phyloP scores from a whole-genome alignment of 2,888 invertebrate species.

The Sclerodermus sp. region DNA sequence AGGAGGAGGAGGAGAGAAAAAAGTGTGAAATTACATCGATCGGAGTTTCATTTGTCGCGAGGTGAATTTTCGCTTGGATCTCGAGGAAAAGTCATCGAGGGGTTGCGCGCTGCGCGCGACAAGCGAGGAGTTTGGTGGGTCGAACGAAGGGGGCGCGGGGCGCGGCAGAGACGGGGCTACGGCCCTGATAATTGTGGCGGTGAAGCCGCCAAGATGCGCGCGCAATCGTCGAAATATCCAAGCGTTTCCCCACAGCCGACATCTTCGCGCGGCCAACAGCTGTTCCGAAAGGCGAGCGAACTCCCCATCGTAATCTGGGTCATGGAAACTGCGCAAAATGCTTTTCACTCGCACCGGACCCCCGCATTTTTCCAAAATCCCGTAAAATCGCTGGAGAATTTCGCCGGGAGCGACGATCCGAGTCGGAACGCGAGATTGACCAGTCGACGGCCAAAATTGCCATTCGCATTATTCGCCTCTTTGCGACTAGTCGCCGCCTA shows the following conservation, averaged over 20 bases:
- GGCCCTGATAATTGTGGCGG: constrained; percentile 49
- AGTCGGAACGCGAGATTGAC: constrained; percentile 9
- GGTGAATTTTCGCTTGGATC: too few relatives aligned
- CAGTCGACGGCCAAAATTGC: constrained; percentile 20
- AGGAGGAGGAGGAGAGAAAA: too few relatives aligned
- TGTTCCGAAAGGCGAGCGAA: constrained; percentile 56
- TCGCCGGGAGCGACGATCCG: constrained; percentile 12
- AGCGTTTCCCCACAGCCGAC: constrained; percentile 50
- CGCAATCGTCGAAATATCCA: constrained; percentile 49
- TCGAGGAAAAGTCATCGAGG: too few relatives aligned
- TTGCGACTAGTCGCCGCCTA: constrained; percentile 34
- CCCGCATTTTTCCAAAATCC: constrained; percentile 18
- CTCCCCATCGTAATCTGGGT: constrained; percentile 56
- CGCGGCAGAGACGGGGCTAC: constrained; percentile 18
- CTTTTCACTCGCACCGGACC: constrained; percentile 24
- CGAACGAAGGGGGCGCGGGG: too few relatives aligned
- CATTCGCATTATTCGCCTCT: constrained; percentile 28
- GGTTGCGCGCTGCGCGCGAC: too few relatives aligned
- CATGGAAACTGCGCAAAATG: constrained; percentile 57
- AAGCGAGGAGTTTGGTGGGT: too few relatives aligned
- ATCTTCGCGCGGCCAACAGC: constrained; percentile 54
- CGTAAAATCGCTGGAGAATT: constrained; percentile 16
- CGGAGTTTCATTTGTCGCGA: too few relatives aligned
- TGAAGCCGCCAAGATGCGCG: constrained; percentile 55
- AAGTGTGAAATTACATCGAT: too few relatives aligned